Conservation (phyloP, 2,113 vertebrate species). For the Grammomys dolichurus region DNA sequence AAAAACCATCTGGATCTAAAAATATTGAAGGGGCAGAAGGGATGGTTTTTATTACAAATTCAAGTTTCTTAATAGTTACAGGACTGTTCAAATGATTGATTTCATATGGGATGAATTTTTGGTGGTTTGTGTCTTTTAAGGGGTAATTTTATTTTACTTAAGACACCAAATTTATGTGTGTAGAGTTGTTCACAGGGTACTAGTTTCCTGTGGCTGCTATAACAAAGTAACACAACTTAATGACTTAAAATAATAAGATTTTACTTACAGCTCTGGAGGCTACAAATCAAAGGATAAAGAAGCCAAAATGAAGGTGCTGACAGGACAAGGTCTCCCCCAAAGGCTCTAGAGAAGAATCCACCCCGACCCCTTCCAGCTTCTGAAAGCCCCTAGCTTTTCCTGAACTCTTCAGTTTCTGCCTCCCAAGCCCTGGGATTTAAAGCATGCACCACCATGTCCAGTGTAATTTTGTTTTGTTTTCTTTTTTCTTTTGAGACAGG, state of each 20-base stretch:
- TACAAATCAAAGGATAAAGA: background rate
- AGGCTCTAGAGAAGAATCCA: background rate
- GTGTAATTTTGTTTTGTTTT: no score
- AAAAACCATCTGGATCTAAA: background rate
- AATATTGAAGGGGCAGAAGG: background rate
- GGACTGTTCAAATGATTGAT: background rate
- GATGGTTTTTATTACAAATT: constrained; percentile 28
- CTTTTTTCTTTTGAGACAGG: no score
- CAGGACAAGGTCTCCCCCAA: background rate
- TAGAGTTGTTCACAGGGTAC: background rate
- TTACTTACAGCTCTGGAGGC: background rate
- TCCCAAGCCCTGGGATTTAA: background rate
- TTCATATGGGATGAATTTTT: constrained; percentile 5
- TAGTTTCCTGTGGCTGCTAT: background rate
- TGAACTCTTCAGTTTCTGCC: background rate
- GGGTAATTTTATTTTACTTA: constrained; percentile 14
- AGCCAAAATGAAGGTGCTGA: background rate
- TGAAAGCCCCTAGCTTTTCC: background rate
- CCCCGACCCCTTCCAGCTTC: background rate
- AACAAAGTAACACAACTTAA: background rate
- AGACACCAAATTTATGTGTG: constrained; percentile 3
- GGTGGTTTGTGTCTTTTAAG: background rate
- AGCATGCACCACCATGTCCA: background rate
- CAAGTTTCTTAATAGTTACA: background rate
- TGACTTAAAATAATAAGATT: constrained; percentile 1